These are phyloP conservation scores for Phengaris arion DNA, from an alignment of 2,888 invertebrate species.

Conservation along the genomic window DNA sequence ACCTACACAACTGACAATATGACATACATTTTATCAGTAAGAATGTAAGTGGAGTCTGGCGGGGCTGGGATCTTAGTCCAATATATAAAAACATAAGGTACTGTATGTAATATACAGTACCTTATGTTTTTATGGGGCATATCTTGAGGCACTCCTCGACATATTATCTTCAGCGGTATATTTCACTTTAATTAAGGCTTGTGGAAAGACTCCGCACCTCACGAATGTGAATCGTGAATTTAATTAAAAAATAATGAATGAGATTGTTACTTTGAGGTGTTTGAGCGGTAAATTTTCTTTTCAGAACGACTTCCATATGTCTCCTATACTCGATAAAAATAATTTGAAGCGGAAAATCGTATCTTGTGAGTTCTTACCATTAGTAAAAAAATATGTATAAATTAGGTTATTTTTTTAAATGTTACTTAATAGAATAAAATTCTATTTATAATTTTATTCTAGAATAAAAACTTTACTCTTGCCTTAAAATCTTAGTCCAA, in stretches of 20 bases:
- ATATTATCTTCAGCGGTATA: conserved; percentile 35
- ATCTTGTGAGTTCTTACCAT: neutral
- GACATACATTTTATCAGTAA: too few species aligned
- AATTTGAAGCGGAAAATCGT: neutral
- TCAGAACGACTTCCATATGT: neutral
- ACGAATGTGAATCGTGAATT: conserved; percentile 42
- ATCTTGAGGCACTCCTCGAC: conserved; percentile 32
- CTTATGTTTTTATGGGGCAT: too few species aligned
- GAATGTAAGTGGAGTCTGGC: too few species aligned
- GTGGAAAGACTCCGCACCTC: conserved; percentile 34
- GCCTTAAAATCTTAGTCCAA: too few species aligned
- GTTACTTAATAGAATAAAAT: too few species aligned
- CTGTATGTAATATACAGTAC: too few species aligned
- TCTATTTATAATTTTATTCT: too few species aligned
- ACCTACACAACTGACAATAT: too few species aligned
- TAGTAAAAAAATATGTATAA: too few species aligned
- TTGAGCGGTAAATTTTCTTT: conserved; percentile 10
- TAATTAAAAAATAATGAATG: conserved; percentile 49
- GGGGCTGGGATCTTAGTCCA: too few species aligned
- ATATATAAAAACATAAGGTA: conserved; percentile 11
- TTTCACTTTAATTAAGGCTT: conserved; percentile 42
- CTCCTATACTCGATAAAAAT: neutral
- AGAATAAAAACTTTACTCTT: too few species aligned
- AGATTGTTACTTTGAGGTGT: conserved; percentile 34
- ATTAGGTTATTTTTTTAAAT: too few species aligned